These are phyloP conservation scores for Epinephelus moara DNA, from an alignment of 2,113 vertebrate species.

Conservation along the genomic window DNA sequence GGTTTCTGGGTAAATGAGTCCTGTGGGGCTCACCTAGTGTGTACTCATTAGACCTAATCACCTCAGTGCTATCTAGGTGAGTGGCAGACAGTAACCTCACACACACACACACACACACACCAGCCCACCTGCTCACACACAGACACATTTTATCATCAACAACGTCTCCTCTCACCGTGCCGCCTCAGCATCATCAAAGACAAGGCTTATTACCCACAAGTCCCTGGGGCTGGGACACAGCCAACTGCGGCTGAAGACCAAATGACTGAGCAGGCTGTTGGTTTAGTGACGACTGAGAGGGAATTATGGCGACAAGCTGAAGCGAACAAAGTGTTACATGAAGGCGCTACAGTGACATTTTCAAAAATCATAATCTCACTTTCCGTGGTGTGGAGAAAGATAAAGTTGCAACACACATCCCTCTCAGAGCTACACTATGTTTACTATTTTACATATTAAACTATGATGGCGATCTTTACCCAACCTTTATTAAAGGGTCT, in stretches of 20 bases:
- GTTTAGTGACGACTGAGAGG: constrained; percentile 2
- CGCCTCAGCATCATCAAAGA: constrained; percentile 29
- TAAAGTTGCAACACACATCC: no score
- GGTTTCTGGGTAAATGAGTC: constrained; percentile 45
- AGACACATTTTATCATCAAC: constrained; percentile 16
- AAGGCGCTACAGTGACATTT: no score
- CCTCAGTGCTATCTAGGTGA: constrained; percentile 9
- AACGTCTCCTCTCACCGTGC: background rate
- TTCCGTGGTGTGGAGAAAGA: no score
- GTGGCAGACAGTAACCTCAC: background rate
- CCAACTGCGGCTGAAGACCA: background rate
- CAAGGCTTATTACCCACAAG: constrained; percentile 44
- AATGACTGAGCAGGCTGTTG: constrained; percentile 1
- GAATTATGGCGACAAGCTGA: rapidly evolving
- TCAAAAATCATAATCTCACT: background rate
- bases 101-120: constrained; percentile 11
- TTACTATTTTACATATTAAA: no score
- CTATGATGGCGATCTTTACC: no score
- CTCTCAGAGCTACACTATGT: no score
- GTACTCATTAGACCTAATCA: constrained; percentile 53
- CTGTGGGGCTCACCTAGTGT: background rate
- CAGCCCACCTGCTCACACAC: background rate
- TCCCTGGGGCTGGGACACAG: constrained; percentile 9
- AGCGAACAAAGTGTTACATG: background rate
- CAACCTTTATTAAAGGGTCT: no score